phyloP scores from a whole-genome alignment of 2,113 vertebrate species.

The Hassar affinis region DNA sequence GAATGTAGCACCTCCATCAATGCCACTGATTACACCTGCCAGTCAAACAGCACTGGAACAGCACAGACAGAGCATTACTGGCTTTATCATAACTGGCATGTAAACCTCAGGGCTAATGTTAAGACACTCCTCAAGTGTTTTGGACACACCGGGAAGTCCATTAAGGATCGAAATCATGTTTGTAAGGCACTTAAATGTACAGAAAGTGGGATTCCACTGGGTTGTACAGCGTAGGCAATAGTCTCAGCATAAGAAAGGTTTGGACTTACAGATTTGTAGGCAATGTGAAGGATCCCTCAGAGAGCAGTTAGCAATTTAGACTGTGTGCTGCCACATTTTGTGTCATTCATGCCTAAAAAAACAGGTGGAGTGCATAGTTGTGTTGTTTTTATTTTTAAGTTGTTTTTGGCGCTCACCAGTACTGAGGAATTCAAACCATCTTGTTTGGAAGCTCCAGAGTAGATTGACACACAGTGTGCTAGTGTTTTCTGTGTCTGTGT shows the following conservation, averaged over 20 bases:
- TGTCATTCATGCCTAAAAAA: background rate
- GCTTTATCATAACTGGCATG: conserved; percentile 59
- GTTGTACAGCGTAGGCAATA: conserved; percentile 18
- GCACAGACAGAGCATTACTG: background rate
- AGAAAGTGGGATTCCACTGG: conserved; percentile 40
- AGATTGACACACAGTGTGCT: background rate
- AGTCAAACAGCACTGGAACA: background rate
- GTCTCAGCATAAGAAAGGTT: conserved; percentile 15
- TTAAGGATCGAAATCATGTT: conserved; percentile 55
- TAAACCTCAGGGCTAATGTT: conserved; percentile 49
- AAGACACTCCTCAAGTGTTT: conserved; percentile 39
- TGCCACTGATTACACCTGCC: conserved; percentile 23
- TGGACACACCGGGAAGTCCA: conserved; percentile 52
- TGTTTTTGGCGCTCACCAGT: background rate
- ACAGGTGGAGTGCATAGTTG: background rate
- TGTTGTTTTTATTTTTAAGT: background rate
- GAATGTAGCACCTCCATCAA: conserved; percentile 25
- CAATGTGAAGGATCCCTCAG: background rate
- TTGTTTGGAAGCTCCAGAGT: background rate
- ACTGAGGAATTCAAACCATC: conserved; percentile 6
- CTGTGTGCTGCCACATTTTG: background rate
- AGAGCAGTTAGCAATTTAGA: background rate
- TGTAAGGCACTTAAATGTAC: conserved; percentile 57
- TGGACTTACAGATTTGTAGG: background rate
- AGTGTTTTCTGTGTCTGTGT: background rate